These are phyloP conservation scores for Hippocampus mohnikei DNA, from an alignment of 2,113 vertebrate species.

Conservation along the genomic window DNA sequence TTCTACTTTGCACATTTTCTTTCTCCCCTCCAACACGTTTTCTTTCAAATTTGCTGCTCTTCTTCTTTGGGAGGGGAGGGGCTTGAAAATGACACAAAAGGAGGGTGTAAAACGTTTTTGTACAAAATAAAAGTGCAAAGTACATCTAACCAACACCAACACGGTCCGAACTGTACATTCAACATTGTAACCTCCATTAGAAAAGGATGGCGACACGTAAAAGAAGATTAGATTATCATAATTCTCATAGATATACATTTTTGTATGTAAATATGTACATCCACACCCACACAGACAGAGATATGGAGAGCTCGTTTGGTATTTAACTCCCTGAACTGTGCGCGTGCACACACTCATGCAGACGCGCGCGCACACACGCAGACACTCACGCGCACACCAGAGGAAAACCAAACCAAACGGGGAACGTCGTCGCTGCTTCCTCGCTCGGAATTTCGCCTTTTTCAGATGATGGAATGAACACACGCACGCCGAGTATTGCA, in stretches of 20 bases:
- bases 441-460: slow-evolving; percentile 29
- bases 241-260: slow-evolving; percentile 56
- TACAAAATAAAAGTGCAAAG: slow-evolving; percentile 71
- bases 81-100: slow-evolving; percentile 30
- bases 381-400: neutral
- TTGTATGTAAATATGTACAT: slow-evolving; percentile 73
- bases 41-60: neutral
- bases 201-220: slow-evolving; percentile 56
- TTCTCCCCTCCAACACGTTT: neutral
- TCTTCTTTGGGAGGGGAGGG: neutral
- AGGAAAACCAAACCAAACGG: slow-evolving; percentile 2
- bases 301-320: slow-evolving; percentile 3
- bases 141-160: slow-evolving; percentile 68
- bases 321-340: slow-evolving; percentile 6
- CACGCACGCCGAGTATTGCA: slow-evolving; percentile 80
- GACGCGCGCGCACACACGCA: neutral
- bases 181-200: slow-evolving; percentile 72
- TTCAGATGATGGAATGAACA: slow-evolving; percentile 68
- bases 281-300: neutral
- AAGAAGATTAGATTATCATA: slow-evolving; percentile 30
- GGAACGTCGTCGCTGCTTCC: slow-evolving; percentile 26
- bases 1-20: neutral
- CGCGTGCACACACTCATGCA: neutral
- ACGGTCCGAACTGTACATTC: slow-evolving; percentile 75
- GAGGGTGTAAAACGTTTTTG: slow-evolving; percentile 21